Percentiles rank a stretch among this genome's conserved stretches.
phyloP scores from a whole-genome alignment of 2,888 invertebrate genomes.

The Anthophora plumipes region DNA sequence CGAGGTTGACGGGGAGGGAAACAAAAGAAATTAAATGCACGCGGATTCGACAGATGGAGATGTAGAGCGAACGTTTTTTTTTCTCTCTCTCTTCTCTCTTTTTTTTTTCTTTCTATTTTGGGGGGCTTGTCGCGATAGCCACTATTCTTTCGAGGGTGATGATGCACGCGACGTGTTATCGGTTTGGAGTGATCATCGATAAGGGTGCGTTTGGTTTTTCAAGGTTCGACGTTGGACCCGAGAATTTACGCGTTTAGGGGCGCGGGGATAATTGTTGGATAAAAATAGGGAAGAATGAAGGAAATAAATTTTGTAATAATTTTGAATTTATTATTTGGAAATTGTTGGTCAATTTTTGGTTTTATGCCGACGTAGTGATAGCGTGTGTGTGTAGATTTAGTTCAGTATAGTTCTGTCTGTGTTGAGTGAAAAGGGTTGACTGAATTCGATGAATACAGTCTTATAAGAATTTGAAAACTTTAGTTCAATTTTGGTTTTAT shows the following conservation, averaged over 20 bases:
- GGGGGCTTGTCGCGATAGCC: background rate
- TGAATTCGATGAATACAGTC: no score
- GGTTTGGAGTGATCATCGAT: background rate
- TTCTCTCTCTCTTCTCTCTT: background rate
- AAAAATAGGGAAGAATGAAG: background rate
- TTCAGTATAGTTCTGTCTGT: no score
- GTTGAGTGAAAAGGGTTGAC: no score
- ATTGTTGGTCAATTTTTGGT: no score
- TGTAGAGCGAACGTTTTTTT: background rate
- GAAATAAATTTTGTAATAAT: no score
- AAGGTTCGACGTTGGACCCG: background rate
- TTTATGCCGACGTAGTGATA: no score
- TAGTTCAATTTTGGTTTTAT: no score
- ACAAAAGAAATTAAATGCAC: conserved; percentile 52
- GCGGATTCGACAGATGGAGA: conserved; percentile 19
- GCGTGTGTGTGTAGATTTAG: no score
- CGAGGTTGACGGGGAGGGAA: no score
- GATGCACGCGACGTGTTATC: conserved; percentile 15
- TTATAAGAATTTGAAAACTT: no score
- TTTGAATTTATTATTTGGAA: no score
- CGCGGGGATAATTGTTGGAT: conserved; percentile 2
- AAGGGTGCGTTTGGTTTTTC: background rate
- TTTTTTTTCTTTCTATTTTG: background rate
- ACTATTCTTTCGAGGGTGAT: background rate
- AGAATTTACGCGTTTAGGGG: background rate